phyloP scores from a whole-genome alignment of 2,113 vertebrate genomes.

The Oryctolagus cuniculus region DNA sequence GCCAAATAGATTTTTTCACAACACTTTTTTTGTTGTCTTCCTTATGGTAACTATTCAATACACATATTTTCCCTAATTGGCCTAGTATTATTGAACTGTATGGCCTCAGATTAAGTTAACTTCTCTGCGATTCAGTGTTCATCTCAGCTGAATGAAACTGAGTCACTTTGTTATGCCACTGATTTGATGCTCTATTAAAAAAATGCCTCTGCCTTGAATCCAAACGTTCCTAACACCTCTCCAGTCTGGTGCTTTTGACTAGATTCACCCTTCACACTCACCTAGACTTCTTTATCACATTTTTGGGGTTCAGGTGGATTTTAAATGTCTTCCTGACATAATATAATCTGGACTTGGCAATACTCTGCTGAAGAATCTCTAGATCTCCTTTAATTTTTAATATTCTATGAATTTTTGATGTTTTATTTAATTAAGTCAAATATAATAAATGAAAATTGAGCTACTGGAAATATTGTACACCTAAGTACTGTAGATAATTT shows the following conservation, averaged over 20 bases:
- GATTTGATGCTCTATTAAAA: not conserved
- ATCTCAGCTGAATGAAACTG: not conserved
- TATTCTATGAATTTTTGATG: not conserved
- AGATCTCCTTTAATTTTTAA: conserved; percentile 36
- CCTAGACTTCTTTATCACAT: not conserved
- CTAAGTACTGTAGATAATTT: not conserved
- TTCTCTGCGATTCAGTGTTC: not conserved
- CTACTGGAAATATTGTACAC: not conserved
- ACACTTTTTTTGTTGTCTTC: not conserved
- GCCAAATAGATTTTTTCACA: not conserved
- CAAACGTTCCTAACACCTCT: not conserved
- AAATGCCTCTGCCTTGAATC: not conserved
- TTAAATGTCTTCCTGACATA: not conserved
- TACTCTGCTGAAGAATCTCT: not conserved
- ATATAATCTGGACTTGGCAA: conserved; percentile 5
- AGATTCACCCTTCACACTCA: not conserved
- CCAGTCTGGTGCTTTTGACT: not conserved
- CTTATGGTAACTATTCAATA: not conserved
- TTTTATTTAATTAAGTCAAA: conserved; percentile 25
- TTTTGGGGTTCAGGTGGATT: not conserved
- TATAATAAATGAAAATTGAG: not conserved
- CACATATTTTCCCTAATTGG: not conserved
- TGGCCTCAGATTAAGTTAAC: not conserved
- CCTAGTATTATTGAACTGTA: not conserved
- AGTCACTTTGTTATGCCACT: not conserved